Conservation (phyloP, 2,888 invertebrate species). For the Dryobotodes eremita region DNA sequence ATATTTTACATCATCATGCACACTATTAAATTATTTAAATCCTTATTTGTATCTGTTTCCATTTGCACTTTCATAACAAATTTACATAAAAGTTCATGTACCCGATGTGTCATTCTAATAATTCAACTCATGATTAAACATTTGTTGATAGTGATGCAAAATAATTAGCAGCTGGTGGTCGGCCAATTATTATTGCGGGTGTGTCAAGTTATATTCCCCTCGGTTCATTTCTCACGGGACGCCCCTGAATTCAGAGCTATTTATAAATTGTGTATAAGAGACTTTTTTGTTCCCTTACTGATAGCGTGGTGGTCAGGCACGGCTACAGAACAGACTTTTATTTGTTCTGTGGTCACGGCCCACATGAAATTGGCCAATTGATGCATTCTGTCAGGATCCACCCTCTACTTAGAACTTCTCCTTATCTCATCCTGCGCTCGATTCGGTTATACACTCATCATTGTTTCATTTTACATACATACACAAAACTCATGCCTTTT, state of each 20-base stretch:
- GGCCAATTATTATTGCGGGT: neutral
- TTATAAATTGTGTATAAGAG: constrained; percentile 6
- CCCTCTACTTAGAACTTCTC: neutral
- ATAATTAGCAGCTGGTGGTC: neutral
- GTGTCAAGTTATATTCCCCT: constrained; percentile 28
- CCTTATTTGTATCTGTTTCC: neutral
- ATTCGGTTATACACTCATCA: neutral
- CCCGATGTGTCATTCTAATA: constrained; percentile 27
- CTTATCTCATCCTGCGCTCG: neutral
- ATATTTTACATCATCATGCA: neutral
- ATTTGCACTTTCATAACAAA: neutral
- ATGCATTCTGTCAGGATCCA: neutral
- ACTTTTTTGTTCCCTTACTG: constrained; percentile 3
- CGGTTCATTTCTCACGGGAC: constrained; percentile 36
- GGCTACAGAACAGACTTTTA: too few species aligned
- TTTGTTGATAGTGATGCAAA: constrained; percentile 2
- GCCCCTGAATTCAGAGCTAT: constrained; percentile 27
- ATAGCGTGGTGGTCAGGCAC: neutral
- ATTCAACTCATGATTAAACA: neutral
- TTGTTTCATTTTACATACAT: neutral
- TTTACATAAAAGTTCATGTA: constrained; percentile 7
- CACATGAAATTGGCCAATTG: neutral
- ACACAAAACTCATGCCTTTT: neutral
- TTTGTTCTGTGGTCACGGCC: too few species aligned
- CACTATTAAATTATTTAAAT: neutral